Evolutionary conservation across 2,797 vertebrate genomes (phyloP).

Genomic region (Gymnothorax javanicus): DNA sequence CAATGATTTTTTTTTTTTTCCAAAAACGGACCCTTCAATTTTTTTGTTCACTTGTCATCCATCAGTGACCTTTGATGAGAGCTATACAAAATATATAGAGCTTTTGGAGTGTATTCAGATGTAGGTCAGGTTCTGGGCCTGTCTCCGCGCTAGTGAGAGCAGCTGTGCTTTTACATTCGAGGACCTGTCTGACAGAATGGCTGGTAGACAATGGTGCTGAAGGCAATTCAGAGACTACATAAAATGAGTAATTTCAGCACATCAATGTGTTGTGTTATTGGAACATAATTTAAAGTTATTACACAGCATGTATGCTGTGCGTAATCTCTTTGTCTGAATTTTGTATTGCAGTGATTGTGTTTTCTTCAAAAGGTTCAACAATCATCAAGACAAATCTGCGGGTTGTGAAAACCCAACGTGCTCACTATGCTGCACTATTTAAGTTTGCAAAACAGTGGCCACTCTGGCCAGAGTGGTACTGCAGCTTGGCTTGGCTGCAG

Average conservation of each 20-base stretch:
- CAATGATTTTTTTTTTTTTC: conserved; percentile 29
- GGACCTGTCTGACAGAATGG: neutral
- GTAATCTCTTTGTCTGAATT: neutral
- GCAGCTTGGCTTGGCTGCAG: too few species aligned
- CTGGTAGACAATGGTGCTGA: neutral
- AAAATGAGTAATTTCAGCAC: neutral
- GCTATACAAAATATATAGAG: conserved; percentile 42
- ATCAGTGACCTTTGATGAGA: conserved; percentile 57
- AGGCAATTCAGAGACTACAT: neutral
- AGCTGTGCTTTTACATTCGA: neutral
- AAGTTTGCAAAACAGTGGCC: too few species aligned
- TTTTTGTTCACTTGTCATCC: conserved; percentile 48
- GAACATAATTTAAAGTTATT: neutral
- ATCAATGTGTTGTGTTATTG: neutral
- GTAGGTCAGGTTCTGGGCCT: neutral
- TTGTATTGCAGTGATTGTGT: neutral
- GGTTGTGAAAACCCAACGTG: neutral
- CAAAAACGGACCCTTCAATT: conserved; percentile 27
- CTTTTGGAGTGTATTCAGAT: conserved; percentile 52
- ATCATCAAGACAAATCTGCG: neutral
- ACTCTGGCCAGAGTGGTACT: too few species aligned
- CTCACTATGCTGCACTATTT: too few species aligned
- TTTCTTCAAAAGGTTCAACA: neutral
- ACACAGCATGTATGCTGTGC: neutral
- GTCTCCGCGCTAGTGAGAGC: neutral